Percentiles rank a stretch among this genome's conserved stretches.
Conservation (phyloP, 2,113 vertebrate genomes). For the Rhipidura dahli region DNA sequence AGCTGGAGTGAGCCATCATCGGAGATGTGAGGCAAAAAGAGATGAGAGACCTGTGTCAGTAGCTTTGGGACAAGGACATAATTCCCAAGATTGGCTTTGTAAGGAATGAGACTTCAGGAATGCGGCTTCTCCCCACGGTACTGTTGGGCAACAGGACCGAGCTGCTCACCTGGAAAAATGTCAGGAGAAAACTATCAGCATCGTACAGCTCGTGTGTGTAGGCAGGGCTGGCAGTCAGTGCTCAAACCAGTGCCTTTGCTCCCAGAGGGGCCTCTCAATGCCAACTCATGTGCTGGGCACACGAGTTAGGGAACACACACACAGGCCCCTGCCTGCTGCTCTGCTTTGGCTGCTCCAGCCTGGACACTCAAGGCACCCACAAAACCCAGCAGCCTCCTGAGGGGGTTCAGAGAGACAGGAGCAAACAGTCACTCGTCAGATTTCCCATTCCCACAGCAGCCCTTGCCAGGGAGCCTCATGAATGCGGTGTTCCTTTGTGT, state of each 20-base stretch:
- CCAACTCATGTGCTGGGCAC: background rate
- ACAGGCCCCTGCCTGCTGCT: background rate
- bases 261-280: background rate
- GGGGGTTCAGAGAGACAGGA: background rate
- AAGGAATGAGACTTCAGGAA: background rate
- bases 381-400: background rate
- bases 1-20: background rate
- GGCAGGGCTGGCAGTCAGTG: background rate
- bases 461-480: background rate
- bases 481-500: background rate
- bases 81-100: background rate
- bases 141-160: background rate
- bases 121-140: background rate
- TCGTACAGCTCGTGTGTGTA: background rate
- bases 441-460: background rate
- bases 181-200: background rate
- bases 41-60: background rate
- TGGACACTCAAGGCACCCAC: background rate
- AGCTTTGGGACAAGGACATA: background rate
- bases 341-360: background rate
- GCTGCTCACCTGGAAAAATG: background rate
- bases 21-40: background rate
- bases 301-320: background rate
- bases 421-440: accelerated
- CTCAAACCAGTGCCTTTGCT: background rate